Evolutionary conservation across 2,888 invertebrate species (phyloP).

Genomic region (Drosophila glabriapex): DNA sequence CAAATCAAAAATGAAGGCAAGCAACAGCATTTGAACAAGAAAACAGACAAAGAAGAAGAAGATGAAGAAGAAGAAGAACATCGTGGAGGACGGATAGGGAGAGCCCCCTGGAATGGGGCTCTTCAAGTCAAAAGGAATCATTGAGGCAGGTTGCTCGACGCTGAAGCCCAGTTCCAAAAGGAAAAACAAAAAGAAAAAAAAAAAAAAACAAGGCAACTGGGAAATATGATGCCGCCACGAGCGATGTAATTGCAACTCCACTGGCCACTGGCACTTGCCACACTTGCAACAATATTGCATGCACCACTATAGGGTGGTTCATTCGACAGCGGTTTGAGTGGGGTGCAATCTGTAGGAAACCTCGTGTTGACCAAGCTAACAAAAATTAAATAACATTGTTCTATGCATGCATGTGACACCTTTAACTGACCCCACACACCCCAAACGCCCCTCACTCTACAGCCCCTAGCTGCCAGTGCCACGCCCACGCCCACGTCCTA

Average conservation of each 20-base stretch:
- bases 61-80: not conserved
- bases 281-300: slow-evolving; percentile 6
- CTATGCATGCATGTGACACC: slow-evolving; percentile 50
- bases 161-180: slow-evolving; percentile 56
- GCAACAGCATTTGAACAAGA: slow-evolving; percentile 9
- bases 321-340: not conserved
- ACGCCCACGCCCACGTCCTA: not conserved
- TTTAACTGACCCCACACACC: slow-evolving; percentile 28
- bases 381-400: slow-evolving; percentile 77
- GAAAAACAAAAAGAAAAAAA: not conserved
- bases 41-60: not conserved
- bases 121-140: slow-evolving; percentile 11
- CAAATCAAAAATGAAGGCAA: slow-evolving; percentile 34
- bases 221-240: slow-evolving; percentile 75
- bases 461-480: not conserved
- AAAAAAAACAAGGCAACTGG: not conserved
- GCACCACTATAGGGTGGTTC: slow-evolving; percentile 6
- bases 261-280: slow-evolving; percentile 6
- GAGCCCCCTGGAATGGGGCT: too few species aligned
- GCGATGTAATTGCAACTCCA: slow-evolving; percentile 72
- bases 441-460: not conserved
- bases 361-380: slow-evolving; percentile 21
- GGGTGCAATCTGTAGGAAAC: slow-evolving; percentile 19
- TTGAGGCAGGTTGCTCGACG: slow-evolving; percentile 54
- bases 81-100: not conserved